Percentiles rank a stretch among this genome's conserved stretches.
Conservation (phyloP, 2,888 invertebrate genomes). For the Drosophila testacea region DNA sequence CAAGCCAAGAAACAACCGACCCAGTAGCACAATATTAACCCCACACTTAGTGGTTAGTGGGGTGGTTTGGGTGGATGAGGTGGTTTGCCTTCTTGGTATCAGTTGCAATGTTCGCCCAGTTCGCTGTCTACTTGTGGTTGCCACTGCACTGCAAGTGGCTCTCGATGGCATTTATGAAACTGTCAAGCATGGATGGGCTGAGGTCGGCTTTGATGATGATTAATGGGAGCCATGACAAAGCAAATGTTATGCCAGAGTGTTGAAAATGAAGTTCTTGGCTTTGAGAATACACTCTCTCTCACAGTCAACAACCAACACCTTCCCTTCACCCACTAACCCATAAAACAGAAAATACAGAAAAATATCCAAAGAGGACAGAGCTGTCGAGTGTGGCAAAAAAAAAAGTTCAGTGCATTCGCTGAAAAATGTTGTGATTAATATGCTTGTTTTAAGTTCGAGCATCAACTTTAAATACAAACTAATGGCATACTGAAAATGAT, state of each 20-base stretch:
- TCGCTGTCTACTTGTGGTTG: conserved; percentile 70
- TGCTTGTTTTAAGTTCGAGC: conserved; percentile 27
- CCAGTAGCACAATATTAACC: conserved; percentile 57
- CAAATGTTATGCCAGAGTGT: conserved; percentile 63
- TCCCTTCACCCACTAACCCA: neutral
- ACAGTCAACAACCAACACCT: conserved; percentile 6
- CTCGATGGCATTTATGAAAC: conserved; percentile 71
- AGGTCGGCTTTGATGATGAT: conserved; percentile 68
- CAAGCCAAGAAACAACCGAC: conserved; percentile 5
- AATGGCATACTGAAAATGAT: conserved; percentile 20
- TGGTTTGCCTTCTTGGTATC: conserved; percentile 42
- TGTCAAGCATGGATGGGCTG: conserved; percentile 56
- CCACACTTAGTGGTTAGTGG: conserved; percentile 60
- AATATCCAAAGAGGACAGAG: conserved; percentile 7
- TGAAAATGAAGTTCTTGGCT: conserved; percentile 58
- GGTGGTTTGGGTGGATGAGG: conserved; percentile 8
- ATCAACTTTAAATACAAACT: conserved; percentile 21
- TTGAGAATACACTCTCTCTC: conserved; percentile 15
- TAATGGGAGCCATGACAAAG: conserved; percentile 78
- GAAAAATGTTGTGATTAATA: conserved; percentile 46
- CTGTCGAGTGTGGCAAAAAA: conserved; percentile 28
- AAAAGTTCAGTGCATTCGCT: conserved; percentile 36
- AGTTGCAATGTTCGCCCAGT: conserved; percentile 58
- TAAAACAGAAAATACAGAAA: neutral
- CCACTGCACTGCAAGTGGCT: conserved; percentile 64